phyloP scores from a whole-genome alignment of 2,113 vertebrate species.

The Atrichornis clamosus region DNA sequence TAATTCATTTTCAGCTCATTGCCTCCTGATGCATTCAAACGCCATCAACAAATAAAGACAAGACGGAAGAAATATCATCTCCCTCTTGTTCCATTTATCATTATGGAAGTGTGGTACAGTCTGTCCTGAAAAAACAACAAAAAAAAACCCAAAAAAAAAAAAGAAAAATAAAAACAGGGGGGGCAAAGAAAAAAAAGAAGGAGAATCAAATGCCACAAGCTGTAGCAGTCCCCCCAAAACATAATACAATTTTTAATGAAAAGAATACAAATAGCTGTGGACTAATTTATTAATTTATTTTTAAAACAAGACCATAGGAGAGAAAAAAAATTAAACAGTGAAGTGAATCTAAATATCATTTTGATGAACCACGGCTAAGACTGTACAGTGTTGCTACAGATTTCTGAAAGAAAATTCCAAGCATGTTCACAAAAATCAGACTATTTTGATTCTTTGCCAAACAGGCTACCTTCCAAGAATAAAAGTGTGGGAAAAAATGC shows the following conservation, averaged over 20 bases:
- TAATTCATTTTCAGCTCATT: slow-evolving; percentile 40
- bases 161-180: too few relatives aligned
- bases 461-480: slow-evolving; percentile 60
- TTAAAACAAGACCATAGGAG: neutral
- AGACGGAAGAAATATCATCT: neutral
- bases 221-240: neutral
- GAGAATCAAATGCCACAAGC: neutral
- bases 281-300: neutral
- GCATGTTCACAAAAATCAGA: slow-evolving; percentile 40
- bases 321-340: neutral
- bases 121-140: neutral
- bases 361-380: neutral
- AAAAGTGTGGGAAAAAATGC: slow-evolving; percentile 54
- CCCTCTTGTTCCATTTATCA: neutral
- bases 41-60: neutral
- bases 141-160: neutral
- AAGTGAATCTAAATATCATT: neutral
- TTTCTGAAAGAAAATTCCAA: slow-evolving; percentile 46
- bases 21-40: neutral
- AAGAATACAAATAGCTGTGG: neutral
- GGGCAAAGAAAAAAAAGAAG: neutral
- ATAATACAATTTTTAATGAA: neutral
- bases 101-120: neutral
- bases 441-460: slow-evolving; percentile 55
- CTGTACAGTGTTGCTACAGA: neutral